These are phyloP conservation scores for Osmerus eperlanus DNA, from an alignment of 2,113 vertebrate genomes.

Conservation along the genomic window DNA sequence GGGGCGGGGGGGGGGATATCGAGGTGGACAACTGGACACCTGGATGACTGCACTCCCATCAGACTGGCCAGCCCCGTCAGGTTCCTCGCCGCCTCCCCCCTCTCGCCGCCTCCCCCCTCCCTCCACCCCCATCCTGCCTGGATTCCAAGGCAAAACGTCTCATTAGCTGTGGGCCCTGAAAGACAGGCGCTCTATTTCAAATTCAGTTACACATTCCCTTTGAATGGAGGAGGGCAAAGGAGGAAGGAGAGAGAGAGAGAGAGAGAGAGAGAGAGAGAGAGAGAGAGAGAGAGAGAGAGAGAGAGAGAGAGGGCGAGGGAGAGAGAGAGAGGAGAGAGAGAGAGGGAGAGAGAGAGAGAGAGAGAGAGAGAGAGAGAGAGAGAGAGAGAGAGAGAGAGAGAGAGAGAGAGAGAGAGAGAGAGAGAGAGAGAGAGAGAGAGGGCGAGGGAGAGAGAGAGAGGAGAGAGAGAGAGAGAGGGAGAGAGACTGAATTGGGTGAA, in stretches of 20 bases:
- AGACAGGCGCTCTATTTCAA: slow-evolving; percentile 70
- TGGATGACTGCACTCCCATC: slow-evolving; percentile 32
- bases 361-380: slow-evolving; percentile 16
- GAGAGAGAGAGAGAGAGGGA: slow-evolving; percentile 4
- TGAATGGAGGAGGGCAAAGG: slow-evolving; percentile 67
- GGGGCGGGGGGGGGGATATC: background rate
- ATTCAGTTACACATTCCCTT: slow-evolving; percentile 78
- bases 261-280: slow-evolving; percentile 46
- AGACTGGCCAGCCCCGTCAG: too few relatives aligned
- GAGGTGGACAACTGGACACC: slow-evolving; percentile 53
- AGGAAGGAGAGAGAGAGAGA: slow-evolving; percentile 43
- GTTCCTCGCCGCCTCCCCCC: slow-evolving; percentile 17
- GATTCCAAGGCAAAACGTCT: slow-evolving; percentile 78
- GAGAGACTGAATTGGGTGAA: background rate
- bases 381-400: slow-evolving; percentile 43
- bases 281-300: slow-evolving; percentile 33
- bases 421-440: background rate
- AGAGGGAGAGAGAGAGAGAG: background rate
- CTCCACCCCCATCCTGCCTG: slow-evolving; percentile 48
- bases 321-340: slow-evolving; percentile 16
- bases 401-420: slow-evolving; percentile 45
- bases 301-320: background rate
- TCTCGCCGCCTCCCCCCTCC: slow-evolving; percentile 35
- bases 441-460: slow-evolving; percentile 6
- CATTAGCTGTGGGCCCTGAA: slow-evolving; percentile 75